Evolutionary conservation across 2,888 invertebrate genomes (phyloP), one percentile per base, ranked within the genome.

Genomic region (Petrolisthes manimaculis): DNA sequence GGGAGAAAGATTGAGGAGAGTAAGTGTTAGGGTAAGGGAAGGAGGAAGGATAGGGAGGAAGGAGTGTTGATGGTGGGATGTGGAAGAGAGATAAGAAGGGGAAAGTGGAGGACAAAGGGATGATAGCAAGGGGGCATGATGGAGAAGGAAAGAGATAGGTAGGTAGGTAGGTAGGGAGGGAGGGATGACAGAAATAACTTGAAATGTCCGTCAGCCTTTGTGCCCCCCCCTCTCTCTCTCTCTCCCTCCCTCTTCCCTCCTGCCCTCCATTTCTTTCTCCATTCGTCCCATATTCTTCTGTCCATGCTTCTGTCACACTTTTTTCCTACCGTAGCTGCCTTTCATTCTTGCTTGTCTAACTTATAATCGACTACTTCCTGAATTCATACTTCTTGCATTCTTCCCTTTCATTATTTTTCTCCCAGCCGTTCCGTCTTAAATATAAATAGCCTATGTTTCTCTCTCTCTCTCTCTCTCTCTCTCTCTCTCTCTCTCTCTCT

Each of bases 401-500:
- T 61, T 3, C 61, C 9, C 1, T 61, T 61, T 61, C 61, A 12
- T 37, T 37, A 21, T 12, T 21, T 12, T 8, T 37, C 37, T 37
- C 37, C 37, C 37, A 37, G 37, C 51, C 18, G 2, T 37, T 53
- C 18, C 5, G 4, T 53, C 53, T 14, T 78, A 8, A n/a, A 14
- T 12, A 67, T 14, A 67, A 67, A n/a, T 67, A 9, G 8, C 74
- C 74, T 21, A 8, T 74, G 74, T 24, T 8, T 9, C 51, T 78
- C 12, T 78, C 78, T 37, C 78, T 78, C 78, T 78, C 78, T 51
- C 51, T 51, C 53, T 51, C 37, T 51, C 78, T 78, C 78, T 78
- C 78, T 78, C 78, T 78, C 78, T 78, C 78, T 78, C 78, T 78
- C 78, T 78, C 78, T 78, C 78, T 51, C 78, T 51, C 78, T 51